Evolutionary conservation across 2,113 vertebrate species (phyloP).

Genomic region (Bujurquina vittata): DNA sequence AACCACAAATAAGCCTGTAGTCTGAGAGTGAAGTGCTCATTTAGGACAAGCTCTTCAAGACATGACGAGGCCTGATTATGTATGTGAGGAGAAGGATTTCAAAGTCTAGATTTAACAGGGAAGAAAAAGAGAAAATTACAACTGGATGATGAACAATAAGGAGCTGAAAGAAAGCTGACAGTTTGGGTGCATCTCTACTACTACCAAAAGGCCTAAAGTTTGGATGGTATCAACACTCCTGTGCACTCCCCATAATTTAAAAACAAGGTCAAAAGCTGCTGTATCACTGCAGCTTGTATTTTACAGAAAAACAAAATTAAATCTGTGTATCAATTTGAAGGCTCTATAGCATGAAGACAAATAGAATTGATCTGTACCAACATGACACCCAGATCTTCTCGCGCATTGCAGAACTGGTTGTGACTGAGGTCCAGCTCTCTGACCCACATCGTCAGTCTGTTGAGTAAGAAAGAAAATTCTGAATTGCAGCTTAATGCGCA

Average conservation of each 20-base stretch:
- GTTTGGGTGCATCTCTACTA: too few species aligned
- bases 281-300: not conserved
- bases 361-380: conserved; percentile 68
- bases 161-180: not conserved
- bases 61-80: not conserved
- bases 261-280: not conserved
- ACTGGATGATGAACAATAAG: not conserved
- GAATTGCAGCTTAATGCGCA: not conserved
- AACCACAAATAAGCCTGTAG: too few species aligned
- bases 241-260: too few species aligned
- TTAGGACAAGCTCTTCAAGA: not conserved
- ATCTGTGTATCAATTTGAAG: not conserved
- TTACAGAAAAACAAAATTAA: not conserved
- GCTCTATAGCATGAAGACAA: not conserved
- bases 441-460: conserved; percentile 76
- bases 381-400: conserved; percentile 80
- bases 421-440: conserved; percentile 84
- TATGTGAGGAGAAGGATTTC: not conserved
- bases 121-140: not conserved
- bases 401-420: conserved; percentile 77
- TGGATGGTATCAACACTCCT: not conserved
- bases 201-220: not conserved
- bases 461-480: not conserved
- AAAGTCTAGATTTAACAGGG: not conserved
- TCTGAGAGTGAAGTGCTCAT: not conserved